These are phyloP conservation scores for Netelia inedita DNA, from an alignment of 2,888 invertebrate genomes.

Conservation along the genomic window DNA sequence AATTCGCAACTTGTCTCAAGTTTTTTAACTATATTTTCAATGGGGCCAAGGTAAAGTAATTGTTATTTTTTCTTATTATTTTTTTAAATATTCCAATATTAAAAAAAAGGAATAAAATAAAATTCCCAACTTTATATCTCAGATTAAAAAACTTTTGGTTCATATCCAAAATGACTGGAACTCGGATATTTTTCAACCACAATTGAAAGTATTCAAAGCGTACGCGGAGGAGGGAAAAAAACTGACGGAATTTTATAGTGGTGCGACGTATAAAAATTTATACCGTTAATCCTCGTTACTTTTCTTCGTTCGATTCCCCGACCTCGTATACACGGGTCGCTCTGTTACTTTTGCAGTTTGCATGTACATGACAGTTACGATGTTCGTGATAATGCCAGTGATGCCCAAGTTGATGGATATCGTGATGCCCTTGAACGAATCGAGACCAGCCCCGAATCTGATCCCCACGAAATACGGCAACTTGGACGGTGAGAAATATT, in stretches of 20 bases:
- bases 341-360: slow-evolving; percentile 32
- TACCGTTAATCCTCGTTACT: not conserved
- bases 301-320: not conserved
- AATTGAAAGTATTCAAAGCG: slow-evolving; percentile 34
- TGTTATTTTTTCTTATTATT: too few species aligned
- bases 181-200: slow-evolving; percentile 20
- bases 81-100: too few species aligned
- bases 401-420: slow-evolving; percentile 56
- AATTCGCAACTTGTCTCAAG: slow-evolving; percentile 40
- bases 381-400: slow-evolving; percentile 55
- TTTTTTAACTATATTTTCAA: slow-evolving; percentile 57
- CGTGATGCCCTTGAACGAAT: slow-evolving; percentile 60
- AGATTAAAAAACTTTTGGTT: slow-evolving; percentile 54
- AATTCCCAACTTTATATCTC: not conserved
- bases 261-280: slow-evolving; percentile 24
- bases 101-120: too few species aligned
- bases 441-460: slow-evolving; percentile 36
- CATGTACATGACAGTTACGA: slow-evolving; percentile 60
- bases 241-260: slow-evolving; percentile 50
- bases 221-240: slow-evolving; percentile 54
- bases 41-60: slow-evolving; percentile 48
- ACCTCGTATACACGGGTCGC: not conserved
- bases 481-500: slow-evolving; percentile 47
- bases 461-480: slow-evolving; percentile 51
- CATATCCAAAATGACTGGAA: slow-evolving; percentile 61